Percentiles rank a stretch among this genome's conserved stretches.
These are phyloP conservation scores for Phylloscopus trochiloides DNA, from an alignment of 2,113 vertebrate genomes.

Conservation along the genomic window DNA sequence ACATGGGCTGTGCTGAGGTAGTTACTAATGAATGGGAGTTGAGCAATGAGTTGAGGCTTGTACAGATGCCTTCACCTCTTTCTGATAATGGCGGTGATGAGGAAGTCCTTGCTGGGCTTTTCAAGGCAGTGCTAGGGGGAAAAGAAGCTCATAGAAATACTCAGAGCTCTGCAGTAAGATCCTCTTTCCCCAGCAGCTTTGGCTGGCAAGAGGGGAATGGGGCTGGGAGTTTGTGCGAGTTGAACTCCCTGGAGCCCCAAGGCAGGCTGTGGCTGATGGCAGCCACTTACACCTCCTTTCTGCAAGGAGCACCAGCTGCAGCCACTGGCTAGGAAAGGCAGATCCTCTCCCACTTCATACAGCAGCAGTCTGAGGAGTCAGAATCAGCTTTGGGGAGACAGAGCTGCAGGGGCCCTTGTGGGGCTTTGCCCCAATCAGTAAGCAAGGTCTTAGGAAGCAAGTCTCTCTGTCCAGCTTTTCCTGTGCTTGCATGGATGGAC, in stretches of 20 bases:
- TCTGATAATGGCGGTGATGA: not conserved
- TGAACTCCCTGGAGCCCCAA: not conserved
- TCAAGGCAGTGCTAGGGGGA: not conserved
- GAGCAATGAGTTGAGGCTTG: not conserved
- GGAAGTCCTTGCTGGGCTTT: not conserved
- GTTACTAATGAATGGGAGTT: not conserved
- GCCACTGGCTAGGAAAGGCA: not conserved
- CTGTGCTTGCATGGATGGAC: not conserved
- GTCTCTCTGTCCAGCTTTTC: not conserved
- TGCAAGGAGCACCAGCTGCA: not conserved
- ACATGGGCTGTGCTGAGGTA: not conserved
- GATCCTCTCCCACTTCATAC: not conserved
- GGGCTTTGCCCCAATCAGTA: not conserved
- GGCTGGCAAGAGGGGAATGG: not conserved
- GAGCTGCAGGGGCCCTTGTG: fast-evolving
- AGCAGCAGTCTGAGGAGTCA: not conserved
- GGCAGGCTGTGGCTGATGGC: not conserved
- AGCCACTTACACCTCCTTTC: not conserved
- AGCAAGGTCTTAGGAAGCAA: not conserved
- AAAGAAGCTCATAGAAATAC: not conserved
- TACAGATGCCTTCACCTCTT: not conserved
- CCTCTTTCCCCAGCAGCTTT: not conserved
- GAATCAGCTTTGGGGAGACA: not conserved
- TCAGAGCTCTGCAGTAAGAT: not conserved
- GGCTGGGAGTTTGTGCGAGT: not conserved